Evolutionary conservation across 2,797 vertebrate genomes (phyloP), one percentile per base, ranked within the genome.

Genomic region (Benthosema pterotum): DNA sequence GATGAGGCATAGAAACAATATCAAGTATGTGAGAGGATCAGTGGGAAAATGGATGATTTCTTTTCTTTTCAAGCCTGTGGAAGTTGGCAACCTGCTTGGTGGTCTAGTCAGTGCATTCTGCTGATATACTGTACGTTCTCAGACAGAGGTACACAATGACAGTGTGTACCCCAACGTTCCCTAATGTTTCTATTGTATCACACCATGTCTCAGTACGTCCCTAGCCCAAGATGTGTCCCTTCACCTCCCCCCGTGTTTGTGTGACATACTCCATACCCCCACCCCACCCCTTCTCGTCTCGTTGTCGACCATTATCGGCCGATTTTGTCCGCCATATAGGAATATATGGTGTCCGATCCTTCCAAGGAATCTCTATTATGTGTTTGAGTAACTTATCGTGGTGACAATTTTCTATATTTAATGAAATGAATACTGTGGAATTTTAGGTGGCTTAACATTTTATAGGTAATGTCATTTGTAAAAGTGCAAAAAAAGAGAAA

Each of bases 391-490:
- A 90, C 71, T 91, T 91, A 87, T 88, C 78, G 92, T 94, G 88
- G 91, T 94, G 90, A 91, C 83, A 82, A 86, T 94, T 94, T 94
- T 94, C 87, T 93, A 94, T 90, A 83, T 87, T 74, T 43, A 85
- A 89, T 83, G 82, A 87, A 89, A 89, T 72, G 60, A 77, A 89
- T 85, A 91, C 91, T 91, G 90, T 94, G 91, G 89, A 92, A 87
- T 91, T 94, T 91, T 91, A 92, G 89, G 91, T 92, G 92, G 89
- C 88, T 91, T 89, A 86, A 90, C 94, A 95, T 98, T 96, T 95
- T 96, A 94, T 95, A 95, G 93, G 89, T 93, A 91, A 89, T 43
- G 92, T 97, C 92, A 94, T 94, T 92, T 96, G 95, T 97, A 94
- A 98, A 95, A 94, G 92, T 92, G 86, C 92, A 82, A 69, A 80